Base-by-base conservation (phyloP, 2,888 invertebrate species). In the Odiellus spinosus region DNA sequence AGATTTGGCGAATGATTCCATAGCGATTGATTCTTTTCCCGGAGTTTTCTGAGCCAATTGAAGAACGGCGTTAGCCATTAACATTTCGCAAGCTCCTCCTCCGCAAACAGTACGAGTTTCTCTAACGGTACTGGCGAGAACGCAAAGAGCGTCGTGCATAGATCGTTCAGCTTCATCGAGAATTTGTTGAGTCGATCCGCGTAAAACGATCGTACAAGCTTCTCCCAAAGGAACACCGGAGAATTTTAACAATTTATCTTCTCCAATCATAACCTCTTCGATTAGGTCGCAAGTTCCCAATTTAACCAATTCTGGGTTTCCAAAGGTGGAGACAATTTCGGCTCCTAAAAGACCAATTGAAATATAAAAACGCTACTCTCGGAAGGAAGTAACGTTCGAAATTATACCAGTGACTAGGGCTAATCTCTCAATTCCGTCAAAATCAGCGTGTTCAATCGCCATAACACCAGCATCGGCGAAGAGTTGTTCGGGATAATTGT, bases 361-460 rank as follows among this genome's bases (percentile, higher is more conserved):
- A 26, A 8, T 8, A 4, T 26, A 26, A 26, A 8, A n/a, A n/a
- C n/a, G n/a, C n/a, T n/a, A n/a, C n/a, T n/a, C n/a, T n/a, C n/a
- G n/a, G n/a, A n/a, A 6, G 26, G 8, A 26, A 26, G 8, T 26
- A 26, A 26, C 26, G 4, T n/a, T n/a, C n/a, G n/a, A n/a, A n/a
- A n/a, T 26, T 26, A 14, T 51, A 68, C 91, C 96, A 53, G 95
- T 90, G 12, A 98, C 98, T 19, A 96, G 75, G 20, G 96, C 95
- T 49, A 99, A 71, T 52, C 96, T 76, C 67, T 99, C 96, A 60
- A 99, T 93, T 44, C 98, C 98, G 66, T 98, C 96, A 64, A 99
- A 99, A 67, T 99, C 98, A 3, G 98, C 98, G 66, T 99, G 98
- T 64, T 99, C 98, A 58, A 99, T 98, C 1, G 98, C 95, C 96